phyloP scores from a whole-genome alignment of 2,888 invertebrate species.

The Saturnia japonica region DNA sequence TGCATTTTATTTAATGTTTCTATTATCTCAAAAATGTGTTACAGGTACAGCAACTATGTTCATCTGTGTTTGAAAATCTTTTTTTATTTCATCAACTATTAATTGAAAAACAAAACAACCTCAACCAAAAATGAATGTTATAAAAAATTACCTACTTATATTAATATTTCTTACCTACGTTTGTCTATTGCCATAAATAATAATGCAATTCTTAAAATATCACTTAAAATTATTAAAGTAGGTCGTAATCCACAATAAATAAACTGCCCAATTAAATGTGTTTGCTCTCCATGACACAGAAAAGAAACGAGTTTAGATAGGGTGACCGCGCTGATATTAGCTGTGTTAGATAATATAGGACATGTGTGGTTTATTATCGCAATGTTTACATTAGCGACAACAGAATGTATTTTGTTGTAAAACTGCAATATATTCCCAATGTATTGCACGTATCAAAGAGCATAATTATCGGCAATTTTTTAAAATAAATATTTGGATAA shows the following conservation, averaged over 20 bases:
- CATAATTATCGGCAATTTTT: too few species aligned
- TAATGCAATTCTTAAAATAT: neutral
- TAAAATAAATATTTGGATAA: too few species aligned
- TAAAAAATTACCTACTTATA: too few species aligned
- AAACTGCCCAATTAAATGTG: conserved; percentile 12
- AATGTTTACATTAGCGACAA: conserved; percentile 22
- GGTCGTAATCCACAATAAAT: neutral
- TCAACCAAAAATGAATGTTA: too few species aligned
- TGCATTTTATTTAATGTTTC: too few species aligned
- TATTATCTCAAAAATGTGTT: too few species aligned
- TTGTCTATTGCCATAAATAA: too few species aligned
- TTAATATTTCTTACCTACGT: too few species aligned
- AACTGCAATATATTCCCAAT: neutral
- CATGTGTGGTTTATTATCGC: conserved; percentile 52
- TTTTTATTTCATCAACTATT: too few species aligned
- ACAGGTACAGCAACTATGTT: too few species aligned
- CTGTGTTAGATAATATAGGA: conserved; percentile 48
- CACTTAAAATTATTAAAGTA: neutral
- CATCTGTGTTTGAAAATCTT: too few species aligned
- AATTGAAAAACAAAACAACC: too few species aligned
- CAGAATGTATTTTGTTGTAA: neutral
- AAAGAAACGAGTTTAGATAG: conserved; percentile 63
- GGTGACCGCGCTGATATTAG: conserved; percentile 38
- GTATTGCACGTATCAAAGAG: neutral
- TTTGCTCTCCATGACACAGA: conserved; percentile 73